phyloP scores from a whole-genome alignment of 1,140 invertebrate species.

The Rhopalosiphum padi region DNA sequence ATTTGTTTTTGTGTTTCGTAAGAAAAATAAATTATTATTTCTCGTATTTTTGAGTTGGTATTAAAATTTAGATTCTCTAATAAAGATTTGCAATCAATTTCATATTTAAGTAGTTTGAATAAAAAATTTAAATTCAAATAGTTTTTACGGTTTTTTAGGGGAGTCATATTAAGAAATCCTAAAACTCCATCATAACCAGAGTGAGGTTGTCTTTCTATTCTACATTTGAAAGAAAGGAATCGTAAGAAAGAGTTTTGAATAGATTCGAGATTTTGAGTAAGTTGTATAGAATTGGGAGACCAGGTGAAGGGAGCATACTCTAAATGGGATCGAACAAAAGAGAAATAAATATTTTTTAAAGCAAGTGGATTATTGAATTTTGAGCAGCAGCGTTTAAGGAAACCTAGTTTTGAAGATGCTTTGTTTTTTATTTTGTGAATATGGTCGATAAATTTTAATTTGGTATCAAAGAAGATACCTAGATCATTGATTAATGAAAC shows the following conservation, averaged over 20 bases:
- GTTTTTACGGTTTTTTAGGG: not conserved
- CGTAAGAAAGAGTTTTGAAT: not conserved
- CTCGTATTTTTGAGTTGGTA: too few species aligned
- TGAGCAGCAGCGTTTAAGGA: not conserved
- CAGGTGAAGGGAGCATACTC: not conserved
- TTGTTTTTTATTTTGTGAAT: constrained; percentile 27
- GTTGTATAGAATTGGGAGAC: not conserved
- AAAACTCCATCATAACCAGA: not conserved
- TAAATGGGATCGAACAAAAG: not conserved
- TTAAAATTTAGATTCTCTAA: too few species aligned
- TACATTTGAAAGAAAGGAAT: too few species aligned
- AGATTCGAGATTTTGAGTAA: not conserved
- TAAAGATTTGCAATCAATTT: too few species aligned
- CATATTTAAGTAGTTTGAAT: too few species aligned
- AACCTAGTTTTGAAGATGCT: not conserved
- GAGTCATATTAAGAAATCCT: not conserved
- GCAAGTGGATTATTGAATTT: not conserved
- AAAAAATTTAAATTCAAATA: not conserved
- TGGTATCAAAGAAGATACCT: not conserved
- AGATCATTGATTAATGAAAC: not conserved
- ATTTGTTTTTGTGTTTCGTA: too few species aligned
- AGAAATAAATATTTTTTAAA: constrained; percentile 8
- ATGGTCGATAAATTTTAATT: not conserved
- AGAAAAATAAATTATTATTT: too few species aligned
- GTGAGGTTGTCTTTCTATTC: not conserved